phyloP scores from a whole-genome alignment of 1,140 invertebrate genomes.

The Chrysopa pallens region DNA sequence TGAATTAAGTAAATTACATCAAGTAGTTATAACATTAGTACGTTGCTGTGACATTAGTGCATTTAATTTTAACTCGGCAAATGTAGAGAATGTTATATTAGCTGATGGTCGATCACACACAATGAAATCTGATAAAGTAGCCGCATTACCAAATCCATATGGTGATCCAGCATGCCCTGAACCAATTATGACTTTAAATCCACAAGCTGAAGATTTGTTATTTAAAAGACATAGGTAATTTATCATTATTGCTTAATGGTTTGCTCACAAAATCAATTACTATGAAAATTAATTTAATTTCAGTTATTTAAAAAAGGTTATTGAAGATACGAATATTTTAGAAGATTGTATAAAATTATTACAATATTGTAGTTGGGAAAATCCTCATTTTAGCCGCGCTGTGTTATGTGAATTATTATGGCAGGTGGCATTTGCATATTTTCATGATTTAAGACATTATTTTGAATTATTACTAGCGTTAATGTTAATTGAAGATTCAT shows the following conservation, averaged over 20 bases:
- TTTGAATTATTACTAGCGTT: constrained; percentile 77
- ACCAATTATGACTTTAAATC: constrained; percentile 56
- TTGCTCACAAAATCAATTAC: not conserved
- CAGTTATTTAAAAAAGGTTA: constrained; percentile 86
- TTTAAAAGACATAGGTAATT: constrained; percentile 56
- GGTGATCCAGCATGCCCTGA: constrained; percentile 48
- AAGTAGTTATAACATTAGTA: constrained; percentile 79
- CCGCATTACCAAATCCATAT: constrained; percentile 64
- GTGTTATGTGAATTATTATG: constrained; percentile 81
- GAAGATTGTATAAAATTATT: constrained; percentile 79
- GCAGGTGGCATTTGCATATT: constrained; percentile 89
- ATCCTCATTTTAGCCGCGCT: constrained; percentile 75
- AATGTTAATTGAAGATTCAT: constrained; percentile 82
- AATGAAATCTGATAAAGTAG: constrained; percentile 10
- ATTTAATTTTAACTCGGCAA: not conserved
- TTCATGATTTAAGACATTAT: constrained; percentile 82
- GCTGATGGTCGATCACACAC: not conserved
- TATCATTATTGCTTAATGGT: not conserved
- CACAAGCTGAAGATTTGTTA: constrained; percentile 61
- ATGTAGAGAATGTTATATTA: not conserved
- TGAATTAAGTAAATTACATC: constrained; percentile 84
- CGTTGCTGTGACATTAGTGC: constrained; percentile 82
- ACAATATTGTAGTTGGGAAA: constrained; percentile 93
- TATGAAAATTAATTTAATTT: constrained; percentile 10
- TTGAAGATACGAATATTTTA: constrained; percentile 80